Evolutionary conservation across 2,888 invertebrate genomes (phyloP), one percentile per base, ranked within the genome.

Genomic region (Neoascia interrupta): DNA sequence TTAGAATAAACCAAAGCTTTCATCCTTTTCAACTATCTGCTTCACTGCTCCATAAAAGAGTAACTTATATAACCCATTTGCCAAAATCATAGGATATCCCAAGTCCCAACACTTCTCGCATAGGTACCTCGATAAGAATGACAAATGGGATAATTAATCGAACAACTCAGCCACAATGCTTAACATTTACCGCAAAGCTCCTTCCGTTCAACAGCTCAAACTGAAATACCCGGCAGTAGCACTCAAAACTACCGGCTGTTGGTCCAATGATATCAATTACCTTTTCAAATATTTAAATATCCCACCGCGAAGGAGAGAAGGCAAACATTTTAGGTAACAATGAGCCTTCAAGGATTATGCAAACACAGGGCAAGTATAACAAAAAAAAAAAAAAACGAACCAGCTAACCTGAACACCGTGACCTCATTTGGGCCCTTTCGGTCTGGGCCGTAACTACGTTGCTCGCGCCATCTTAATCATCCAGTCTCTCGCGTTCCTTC

Each of bases 201-300:
- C 64, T 41, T 54, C 64, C 72, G 54, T 76, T 64, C 23, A 4
- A 19, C 19, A 13, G 6, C 15, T 18, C 18, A 37, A 5, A n/a
- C 54, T 37, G 47, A 45, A 37, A 47, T 45, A 23, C 39, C 36
- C 28, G 41, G 28, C 66, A 41, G 47, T 34, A 18, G 54, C 47
- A 5, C 13, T 66, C 47, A 56, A 45, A 37, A 47, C 53, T 26
- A 49, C 36, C 28, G 41, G 28, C 66, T 47, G 47, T 34, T 23
- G 54, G 53, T 28, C 66, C 79, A 79, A 73, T 79, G 79, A 73
- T 73, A 79, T 79, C 79, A 79, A 73, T 79, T 73, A 68, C 54
- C 73, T 61, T 16, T 15, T 73, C 61, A 68, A 79, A 73, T 79
- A 79, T 79, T 72, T 53, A 72, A 72, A 39, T 11, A 61, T 68